These are phyloP conservation scores for Cerastoderma edule DNA, from an alignment of 2,888 invertebrate species.

Conservation along the genomic window DNA sequence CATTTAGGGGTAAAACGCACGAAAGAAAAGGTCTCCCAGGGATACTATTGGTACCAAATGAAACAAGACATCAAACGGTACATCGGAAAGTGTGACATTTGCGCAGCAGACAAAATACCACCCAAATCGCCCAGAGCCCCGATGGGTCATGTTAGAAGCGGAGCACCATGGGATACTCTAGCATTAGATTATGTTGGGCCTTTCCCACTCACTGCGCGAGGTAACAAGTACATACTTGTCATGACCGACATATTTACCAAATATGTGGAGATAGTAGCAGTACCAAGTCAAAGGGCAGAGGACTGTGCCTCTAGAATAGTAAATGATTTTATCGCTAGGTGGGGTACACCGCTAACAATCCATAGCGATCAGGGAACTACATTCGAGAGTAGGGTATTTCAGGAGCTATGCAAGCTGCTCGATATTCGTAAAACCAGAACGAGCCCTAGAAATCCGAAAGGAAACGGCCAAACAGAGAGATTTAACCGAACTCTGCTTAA, in stretches of 20 bases:
- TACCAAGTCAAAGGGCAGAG: conserved; percentile 39
- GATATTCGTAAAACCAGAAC: conserved; percentile 35
- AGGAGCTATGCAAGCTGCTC: conserved; percentile 24
- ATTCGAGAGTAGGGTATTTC: conserved; percentile 31
- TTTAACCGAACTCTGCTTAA: conserved; percentile 47
- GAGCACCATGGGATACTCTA: conserved; percentile 82
- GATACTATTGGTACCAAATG: conserved; percentile 4
- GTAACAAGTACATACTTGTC: conserved; percentile 35
- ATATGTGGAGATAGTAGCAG: conserved; percentile 35
- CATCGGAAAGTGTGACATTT: not conserved
- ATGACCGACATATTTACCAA: conserved; percentile 47
- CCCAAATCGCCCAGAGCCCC: conserved; percentile 10
- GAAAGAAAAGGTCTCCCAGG: not conserved
- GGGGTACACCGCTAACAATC: conserved; percentile 34
- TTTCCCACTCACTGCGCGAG: conserved; percentile 34
- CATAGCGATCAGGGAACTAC: conserved; percentile 33
- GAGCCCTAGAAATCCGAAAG: conserved; percentile 41
- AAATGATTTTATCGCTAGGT: conserved; percentile 38
- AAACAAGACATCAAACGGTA: not conserved
- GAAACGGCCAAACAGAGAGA: conserved; percentile 48
- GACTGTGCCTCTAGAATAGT: conserved; percentile 27
- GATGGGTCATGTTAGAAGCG: conserved; percentile 90
- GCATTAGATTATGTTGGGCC: conserved; percentile 42
- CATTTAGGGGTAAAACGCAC: conserved; percentile 5
- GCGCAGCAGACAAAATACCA: conserved; percentile 5